These are phyloP conservation scores for Orius laevigatus DNA, from an alignment of 1,140 invertebrate genomes.

Conservation along the genomic window DNA sequence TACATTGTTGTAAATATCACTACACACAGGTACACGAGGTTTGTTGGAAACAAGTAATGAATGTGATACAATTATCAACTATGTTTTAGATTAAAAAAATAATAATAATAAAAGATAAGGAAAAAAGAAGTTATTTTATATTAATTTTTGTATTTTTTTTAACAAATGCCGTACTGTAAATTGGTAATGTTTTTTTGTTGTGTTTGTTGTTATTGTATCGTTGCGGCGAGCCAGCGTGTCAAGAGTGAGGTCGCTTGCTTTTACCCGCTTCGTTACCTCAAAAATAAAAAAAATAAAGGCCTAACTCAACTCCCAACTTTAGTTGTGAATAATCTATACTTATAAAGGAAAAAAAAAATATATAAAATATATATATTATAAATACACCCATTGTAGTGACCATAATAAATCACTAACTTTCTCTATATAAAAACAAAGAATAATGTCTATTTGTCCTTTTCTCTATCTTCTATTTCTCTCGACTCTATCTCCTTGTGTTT, in stretches of 20 bases:
- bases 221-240: constrained; percentile 16
- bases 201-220: constrained; percentile 17
- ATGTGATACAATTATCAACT: constrained; percentile 22
- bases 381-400: constrained; percentile 4
- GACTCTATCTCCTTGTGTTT: constrained; percentile 8
- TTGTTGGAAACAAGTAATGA: constrained; percentile 20
- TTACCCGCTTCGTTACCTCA: constrained; percentile 17
- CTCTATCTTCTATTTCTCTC: no score
- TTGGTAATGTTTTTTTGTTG: constrained; percentile 14
- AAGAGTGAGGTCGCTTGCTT: constrained; percentile 21
- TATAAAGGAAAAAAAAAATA: constrained; percentile 4
- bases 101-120: constrained; percentile 1
- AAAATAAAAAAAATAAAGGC: constrained; percentile 12
- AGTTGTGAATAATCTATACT: constrained; percentile 7
- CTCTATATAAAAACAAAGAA: not conserved
- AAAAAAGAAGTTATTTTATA: constrained; percentile 17
- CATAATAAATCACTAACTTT: no score
- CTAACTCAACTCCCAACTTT: constrained; percentile 16
- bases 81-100: constrained; percentile 13
- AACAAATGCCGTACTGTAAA: constrained; percentile 12
- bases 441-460: not conserved
- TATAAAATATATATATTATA: constrained; percentile 8
- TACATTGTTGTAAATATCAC: constrained; percentile 17
- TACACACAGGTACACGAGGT: constrained; percentile 15
- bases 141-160: constrained; percentile 19